These are phyloP conservation scores for Microplitis manilae DNA, from an alignment of 2,888 invertebrate genomes.

Conservation along the genomic window DNA sequence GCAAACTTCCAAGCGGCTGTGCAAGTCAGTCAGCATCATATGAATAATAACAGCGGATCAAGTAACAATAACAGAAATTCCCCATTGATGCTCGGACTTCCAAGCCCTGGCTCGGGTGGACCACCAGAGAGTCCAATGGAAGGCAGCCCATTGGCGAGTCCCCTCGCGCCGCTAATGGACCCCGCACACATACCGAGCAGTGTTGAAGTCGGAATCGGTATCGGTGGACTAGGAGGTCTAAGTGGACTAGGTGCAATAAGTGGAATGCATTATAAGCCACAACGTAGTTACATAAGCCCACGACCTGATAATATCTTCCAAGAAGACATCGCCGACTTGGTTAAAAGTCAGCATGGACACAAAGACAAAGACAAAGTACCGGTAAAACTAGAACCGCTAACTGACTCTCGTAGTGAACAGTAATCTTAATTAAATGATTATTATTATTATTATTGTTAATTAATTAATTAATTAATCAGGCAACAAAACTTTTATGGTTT, in stretches of 20 bases:
- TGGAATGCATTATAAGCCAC: conserved; percentile 79
- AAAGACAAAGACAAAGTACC: conserved; percentile 73
- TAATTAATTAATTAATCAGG: conserved; percentile 13
- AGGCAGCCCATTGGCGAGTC: conserved; percentile 78
- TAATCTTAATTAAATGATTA: conserved; percentile 50
- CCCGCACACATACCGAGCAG: conserved; percentile 73
- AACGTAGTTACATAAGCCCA: conserved; percentile 78
- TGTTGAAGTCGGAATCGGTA: conserved; percentile 75
- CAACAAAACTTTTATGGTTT: conserved; percentile 1
- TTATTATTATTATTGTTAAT: background rate
- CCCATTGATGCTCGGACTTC: conserved; percentile 73
- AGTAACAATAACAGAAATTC: conserved; percentile 70
- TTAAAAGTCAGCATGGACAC: conserved; percentile 74
- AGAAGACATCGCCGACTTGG: conserved; percentile 77
- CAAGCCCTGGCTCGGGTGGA: conserved; percentile 72
- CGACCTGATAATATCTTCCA: conserved; percentile 77
- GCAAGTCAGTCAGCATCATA: conserved; percentile 71
- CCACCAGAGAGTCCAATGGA: conserved; percentile 74
- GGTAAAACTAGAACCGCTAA: conserved; percentile 82
- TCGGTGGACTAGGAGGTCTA: conserved; percentile 50
- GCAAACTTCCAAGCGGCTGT: conserved; percentile 72
- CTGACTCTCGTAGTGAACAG: conserved; percentile 79
- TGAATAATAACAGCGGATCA: conserved; percentile 56
- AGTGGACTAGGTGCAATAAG: conserved; percentile 58
- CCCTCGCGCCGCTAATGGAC: conserved; percentile 79